A percentile compares a stretch with the other conserved stretches of the same genome.
phyloP scores from a whole-genome alignment of 2,797 vertebrate species.

The Knipowitschia caucasica region DNA sequence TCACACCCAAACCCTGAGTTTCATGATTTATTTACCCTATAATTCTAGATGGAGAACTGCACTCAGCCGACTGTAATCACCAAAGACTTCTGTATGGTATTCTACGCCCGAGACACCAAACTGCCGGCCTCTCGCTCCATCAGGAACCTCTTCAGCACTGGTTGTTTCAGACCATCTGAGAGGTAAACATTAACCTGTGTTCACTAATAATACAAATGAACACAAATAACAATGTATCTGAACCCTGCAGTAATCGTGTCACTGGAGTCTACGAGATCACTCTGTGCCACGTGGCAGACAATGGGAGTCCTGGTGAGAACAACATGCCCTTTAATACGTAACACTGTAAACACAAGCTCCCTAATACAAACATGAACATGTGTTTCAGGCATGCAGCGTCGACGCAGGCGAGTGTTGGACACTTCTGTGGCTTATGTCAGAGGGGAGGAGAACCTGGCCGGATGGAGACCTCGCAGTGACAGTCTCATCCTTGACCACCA shows the following conservation, averaged over 20 bases:
- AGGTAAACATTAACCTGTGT: constrained; percentile 71
- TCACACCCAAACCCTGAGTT: background rate
- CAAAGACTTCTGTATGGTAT: constrained; percentile 99
- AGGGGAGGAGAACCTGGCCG: constrained; percentile 96
- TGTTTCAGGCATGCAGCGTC: constrained; percentile 91
- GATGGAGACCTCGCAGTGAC: constrained; percentile 96
- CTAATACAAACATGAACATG: background rate
- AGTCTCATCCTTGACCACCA: constrained; percentile 98
- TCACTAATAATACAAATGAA: background rate
- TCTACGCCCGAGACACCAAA: constrained; percentile 95
- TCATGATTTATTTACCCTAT: constrained; percentile 1
- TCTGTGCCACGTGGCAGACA: constrained; percentile 89
- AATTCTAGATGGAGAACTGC: constrained; percentile 92
- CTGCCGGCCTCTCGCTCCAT: constrained; percentile 94
- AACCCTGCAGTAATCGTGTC: constrained; percentile 86
- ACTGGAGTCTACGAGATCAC: constrained; percentile 96
- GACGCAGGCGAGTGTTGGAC: constrained; percentile 91
- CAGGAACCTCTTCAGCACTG: constrained; percentile 93
- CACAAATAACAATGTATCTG: constrained; percentile 2
- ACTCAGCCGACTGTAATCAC: constrained; percentile 94
- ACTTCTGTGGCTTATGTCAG: constrained; percentile 95
- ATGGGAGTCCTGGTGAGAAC: constrained; percentile 89
- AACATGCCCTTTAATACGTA: background rate
- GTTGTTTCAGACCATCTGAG: constrained; percentile 87
- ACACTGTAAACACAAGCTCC: background rate